Evolutionary conservation across 1,140 invertebrate species (phyloP), one percentile per base, ranked within the genome.

Genomic region (Euwallacea fornicatus): DNA sequence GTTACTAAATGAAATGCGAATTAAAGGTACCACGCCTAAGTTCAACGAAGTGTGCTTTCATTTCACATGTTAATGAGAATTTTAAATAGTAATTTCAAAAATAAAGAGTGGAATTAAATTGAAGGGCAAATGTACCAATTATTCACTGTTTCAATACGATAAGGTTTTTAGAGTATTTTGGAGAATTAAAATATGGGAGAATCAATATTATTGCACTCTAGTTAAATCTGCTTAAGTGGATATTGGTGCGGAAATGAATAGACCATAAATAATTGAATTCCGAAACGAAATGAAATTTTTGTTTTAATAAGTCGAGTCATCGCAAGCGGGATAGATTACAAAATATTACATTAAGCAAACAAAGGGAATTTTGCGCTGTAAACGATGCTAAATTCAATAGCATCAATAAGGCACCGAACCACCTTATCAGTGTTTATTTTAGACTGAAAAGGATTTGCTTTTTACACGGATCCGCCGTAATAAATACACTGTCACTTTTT

Each of bases 401-500:
- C 46, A 50, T 50, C 46, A 10, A 50, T 50, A 50, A 50, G 13
- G 46, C 46, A 50, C 46, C 46, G 46, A 10, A 50, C 9, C 46
- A 50, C n/a, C 16, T 56, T 56, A 56, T 56, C 54, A 15, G 54
- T 56, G 54, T 9, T 56, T 56, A 56, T 4, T 56, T 56, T 56
- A 56, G 54, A 9, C 8, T 8, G 54, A 56, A 56, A 16, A n/a
- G 16, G 54, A 56, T 56, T 56, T n/a, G 54, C 16, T 16, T 9
- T 21, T 56, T 56, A 13, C 54, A 56, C 7, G 16, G 16, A 56
- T n/a, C 54, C 16, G n/a, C 16, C 16, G 16, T 56, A 56, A 56
- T 56, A 56, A 56, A 56, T 56, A 56, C 16, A 13, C 54, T 56
- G 54, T 56, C 54, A 56, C 16, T 56, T 56, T 63, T 44, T 43